Percentiles rank a stretch among this genome's conserved stretches.
Evolutionary conservation across 2,113 vertebrate species (phyloP).

Genomic region (Misgurnus anguillicaudatus): DNA sequence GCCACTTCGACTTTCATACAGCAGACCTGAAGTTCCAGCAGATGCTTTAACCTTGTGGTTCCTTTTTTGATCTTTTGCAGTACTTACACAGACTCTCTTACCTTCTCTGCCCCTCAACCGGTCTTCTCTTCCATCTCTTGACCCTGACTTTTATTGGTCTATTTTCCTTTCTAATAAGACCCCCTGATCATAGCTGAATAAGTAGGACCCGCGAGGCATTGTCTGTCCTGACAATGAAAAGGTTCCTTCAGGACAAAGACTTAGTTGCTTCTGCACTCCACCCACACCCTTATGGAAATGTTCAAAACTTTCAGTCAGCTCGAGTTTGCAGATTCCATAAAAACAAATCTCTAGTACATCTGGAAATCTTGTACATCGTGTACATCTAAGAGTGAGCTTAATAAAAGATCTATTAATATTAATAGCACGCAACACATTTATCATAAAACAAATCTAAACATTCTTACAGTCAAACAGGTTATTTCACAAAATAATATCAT

Average conservation of each 20-base stretch:
- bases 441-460: no score
- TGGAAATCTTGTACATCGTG: not conserved
- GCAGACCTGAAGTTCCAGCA: no score
- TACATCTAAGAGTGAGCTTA: not conserved
- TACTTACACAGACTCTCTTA: not conserved
- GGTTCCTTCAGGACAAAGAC: not conserved
- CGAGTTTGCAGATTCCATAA: slow-evolving; percentile 31
- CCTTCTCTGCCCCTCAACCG: not conserved
- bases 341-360: slow-evolving; percentile 21
- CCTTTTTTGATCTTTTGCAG: not conserved
- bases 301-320: slow-evolving; percentile 1
- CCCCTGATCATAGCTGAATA: not conserved
- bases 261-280: slow-evolving; percentile 3
- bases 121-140: not conserved
- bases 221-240: not conserved
- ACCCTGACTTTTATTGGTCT: not conserved
- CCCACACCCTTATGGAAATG: slow-evolving; percentile 30
- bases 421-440: no score
- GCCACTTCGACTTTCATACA: not conserved
- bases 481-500: no score
- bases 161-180: not conserved
- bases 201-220: not conserved
- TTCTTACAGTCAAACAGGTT: no score
- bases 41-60: not conserved
- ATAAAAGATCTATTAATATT: not conserved